A percentile compares a stretch with the other conserved stretches of the same genome.
Conservation (phyloP, 2,888 invertebrate genomes). For the Morpho helenor region DNA sequence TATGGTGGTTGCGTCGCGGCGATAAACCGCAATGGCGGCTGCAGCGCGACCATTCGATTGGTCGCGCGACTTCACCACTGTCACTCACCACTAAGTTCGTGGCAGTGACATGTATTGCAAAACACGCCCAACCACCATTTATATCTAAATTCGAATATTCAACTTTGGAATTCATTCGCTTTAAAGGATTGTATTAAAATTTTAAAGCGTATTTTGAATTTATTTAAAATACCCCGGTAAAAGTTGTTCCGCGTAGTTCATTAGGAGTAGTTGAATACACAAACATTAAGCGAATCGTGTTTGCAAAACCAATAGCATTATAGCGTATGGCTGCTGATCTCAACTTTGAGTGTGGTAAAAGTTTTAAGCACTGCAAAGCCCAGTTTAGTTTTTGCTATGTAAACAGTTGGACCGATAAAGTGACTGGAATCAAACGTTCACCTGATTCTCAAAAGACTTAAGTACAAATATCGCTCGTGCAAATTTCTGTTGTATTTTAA, state of each 20-base stretch:
- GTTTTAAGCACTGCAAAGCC: slow-evolving; percentile 28
- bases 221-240: background rate
- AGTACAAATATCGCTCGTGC: background rate
- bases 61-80: no score
- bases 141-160: no score
- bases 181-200: background rate
- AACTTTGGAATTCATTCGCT: no score
- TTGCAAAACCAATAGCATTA: slow-evolving; percentile 17
- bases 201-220: background rate
- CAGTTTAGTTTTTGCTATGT: slow-evolving; percentile 28
- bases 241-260: slow-evolving; percentile 12
- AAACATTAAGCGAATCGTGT: slow-evolving; percentile 18
- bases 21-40: no score
- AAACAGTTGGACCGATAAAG: slow-evolving; percentile 25
- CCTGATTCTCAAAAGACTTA: slow-evolving; percentile 3
- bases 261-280: slow-evolving; percentile 13
- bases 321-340: slow-evolving; percentile 17
- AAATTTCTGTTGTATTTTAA: background rate
- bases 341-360: slow-evolving; percentile 19
- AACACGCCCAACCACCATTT: no score
- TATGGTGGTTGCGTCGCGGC: no score
- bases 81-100: no score
- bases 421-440: slow-evolving; percentile 14
- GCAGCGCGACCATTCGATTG: no score
- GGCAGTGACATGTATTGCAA: no score